Evolutionary conservation across 2,888 invertebrate species (phyloP).

Genomic region (Agrochola circellaris): DNA sequence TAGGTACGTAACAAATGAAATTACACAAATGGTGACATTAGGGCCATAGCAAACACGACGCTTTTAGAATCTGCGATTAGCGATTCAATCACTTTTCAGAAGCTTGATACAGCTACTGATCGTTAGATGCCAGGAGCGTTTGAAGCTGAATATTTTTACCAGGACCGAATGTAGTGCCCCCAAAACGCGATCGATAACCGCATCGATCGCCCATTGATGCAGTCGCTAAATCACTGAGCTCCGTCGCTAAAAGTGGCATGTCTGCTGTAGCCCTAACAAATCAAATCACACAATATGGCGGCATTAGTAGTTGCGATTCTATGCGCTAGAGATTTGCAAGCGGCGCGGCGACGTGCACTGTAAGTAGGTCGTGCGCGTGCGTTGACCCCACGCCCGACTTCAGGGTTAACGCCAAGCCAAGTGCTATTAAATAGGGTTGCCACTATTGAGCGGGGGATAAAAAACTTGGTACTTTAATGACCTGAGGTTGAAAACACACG

Average conservation of each 20-base stretch:
- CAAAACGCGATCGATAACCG: neutral
- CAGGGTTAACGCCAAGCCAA: constrained; percentile 84
- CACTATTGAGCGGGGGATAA: constrained; percentile 43
- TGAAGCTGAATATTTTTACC: neutral
- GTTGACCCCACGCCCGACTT: constrained; percentile 88
- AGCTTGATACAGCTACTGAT: neutral
- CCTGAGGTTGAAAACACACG: too few relatives aligned
- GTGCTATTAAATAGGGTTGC: constrained; percentile 69
- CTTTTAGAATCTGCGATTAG: neutral
- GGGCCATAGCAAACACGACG: neutral
- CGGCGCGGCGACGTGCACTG: constrained; percentile 80
- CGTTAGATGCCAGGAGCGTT: too few relatives aligned
- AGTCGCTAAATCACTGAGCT: neutral
- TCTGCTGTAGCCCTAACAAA: constrained; percentile 58
- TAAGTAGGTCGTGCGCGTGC: constrained; percentile 88
- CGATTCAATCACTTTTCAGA: neutral
- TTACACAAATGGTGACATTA: constrained; percentile 67
- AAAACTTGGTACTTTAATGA: neutral
- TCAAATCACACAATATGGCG: constrained; percentile 72
- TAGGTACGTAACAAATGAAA: constrained; percentile 65
- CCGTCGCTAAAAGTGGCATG: neutral
- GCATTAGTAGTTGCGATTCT: constrained; percentile 69
- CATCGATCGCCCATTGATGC: neutral
- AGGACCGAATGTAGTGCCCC: neutral
- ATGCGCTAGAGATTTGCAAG: constrained; percentile 85